Base-by-base conservation (phyloP, 2,888 invertebrate genomes). In the Tachina grossa region DNA sequence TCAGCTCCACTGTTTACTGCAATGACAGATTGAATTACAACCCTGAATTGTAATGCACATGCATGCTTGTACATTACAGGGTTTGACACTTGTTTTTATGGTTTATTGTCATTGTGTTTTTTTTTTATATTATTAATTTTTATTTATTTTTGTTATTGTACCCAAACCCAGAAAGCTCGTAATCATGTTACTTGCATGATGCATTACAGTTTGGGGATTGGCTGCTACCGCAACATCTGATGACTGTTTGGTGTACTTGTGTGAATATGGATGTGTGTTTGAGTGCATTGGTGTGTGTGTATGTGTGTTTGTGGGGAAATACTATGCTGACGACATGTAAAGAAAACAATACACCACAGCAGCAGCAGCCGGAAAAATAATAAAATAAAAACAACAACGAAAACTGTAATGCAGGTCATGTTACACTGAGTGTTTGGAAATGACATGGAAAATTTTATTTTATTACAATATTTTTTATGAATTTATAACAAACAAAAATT, bases 341-440 rank as follows among this genome's bases (percentile, higher is more conserved):
- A 85, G 85, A 75, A 78, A 76, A 75, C 81, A 77, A 39, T 63
- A 72, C 19, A 80, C 55, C 39, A n/a, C 31, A 76, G 19, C 59
- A 71, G 11, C 53, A 57, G 31, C 47, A 71, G 39, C 10, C 49
- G 45, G n/a, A 39, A 72, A 72, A 16, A 65, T 39, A 45, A 31
- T 49, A 14, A 68, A 45, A 14, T 41, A 43, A 9, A 82, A 49
- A 43, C 71, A 81, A 78, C 49, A 69, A 63, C 53, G 66, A 78
- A 79, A 79, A 71, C 45, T 82, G 61, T 76, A 79, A 85, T 83
- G 79, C 85, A 85, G 85, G 82, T 83, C 85, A 83, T 85, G 85
- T 85, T 82, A 85, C 85, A 85, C 6, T 45, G 51, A 76, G n/a
- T 69, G 22, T 51, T 71, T 68, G 61, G 63, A 74, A 63, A 77